A percentile compares a stretch with the other conserved stretches of the same genome.
Evolutionary conservation across 2,888 invertebrate species (phyloP).

Genomic region (Hypselothyrea guttata): DNA sequence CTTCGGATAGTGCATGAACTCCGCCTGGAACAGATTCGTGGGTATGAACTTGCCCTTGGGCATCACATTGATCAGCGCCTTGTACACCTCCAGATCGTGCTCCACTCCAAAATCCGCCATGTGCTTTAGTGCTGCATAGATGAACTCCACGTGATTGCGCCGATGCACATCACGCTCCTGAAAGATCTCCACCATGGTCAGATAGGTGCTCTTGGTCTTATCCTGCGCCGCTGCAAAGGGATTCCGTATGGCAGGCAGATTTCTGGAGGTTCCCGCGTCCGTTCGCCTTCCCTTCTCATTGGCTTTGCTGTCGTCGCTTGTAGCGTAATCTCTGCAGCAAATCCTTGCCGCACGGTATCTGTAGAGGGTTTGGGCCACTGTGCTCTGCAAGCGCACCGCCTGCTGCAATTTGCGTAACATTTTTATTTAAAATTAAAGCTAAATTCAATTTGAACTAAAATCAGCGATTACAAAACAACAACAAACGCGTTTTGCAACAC

Average conservation of each 20-base stretch:
- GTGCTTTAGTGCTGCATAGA: constrained; percentile 92
- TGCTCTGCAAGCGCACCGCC: constrained; percentile 41
- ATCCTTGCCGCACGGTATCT: constrained; percentile 21
- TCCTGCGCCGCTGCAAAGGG: constrained; percentile 73
- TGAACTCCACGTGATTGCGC: constrained; percentile 96
- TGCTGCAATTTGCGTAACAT: constrained; percentile 57
- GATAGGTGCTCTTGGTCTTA: constrained; percentile 85
- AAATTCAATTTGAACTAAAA: constrained; percentile 32
- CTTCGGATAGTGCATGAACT: constrained; percentile 96
- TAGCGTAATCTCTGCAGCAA: constrained; percentile 30
- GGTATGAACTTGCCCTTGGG: constrained; percentile 95
- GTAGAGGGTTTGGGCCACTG: constrained; percentile 26
- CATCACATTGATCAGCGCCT: constrained; percentile 91
- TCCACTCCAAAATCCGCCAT: constrained; percentile 96
- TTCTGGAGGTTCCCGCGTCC: constrained; percentile 29
- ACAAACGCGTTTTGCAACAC: constrained; percentile 51
- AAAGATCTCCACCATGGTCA: constrained; percentile 90
- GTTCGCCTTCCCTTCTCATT: constrained; percentile 12
- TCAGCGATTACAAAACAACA: constrained; percentile 62
- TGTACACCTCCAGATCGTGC: constrained; percentile 93
- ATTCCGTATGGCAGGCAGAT: constrained; percentile 74
- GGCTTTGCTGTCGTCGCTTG: constrained; percentile 21
- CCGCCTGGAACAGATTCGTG: constrained; percentile 90
- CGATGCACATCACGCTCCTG: constrained; percentile 86
- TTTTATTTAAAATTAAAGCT: constrained; percentile 48